These are phyloP conservation scores for Macaca nemestrina DNA, from an alignment of 2,113 vertebrate species.

Conservation along the genomic window DNA sequence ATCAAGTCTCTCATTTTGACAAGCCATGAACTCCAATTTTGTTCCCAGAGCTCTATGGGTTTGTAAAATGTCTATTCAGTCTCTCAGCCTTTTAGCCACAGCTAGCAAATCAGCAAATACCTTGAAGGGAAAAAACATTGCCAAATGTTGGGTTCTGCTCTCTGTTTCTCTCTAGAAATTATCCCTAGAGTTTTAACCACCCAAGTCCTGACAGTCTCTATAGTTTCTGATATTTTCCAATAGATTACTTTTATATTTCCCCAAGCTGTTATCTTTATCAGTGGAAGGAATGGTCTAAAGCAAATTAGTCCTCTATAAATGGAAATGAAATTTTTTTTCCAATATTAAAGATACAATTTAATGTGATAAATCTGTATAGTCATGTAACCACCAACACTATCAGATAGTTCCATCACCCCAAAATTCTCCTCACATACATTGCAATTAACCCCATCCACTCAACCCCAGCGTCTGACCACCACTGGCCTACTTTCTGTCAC, in stretches of 20 bases:
- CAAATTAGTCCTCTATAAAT: not conserved
- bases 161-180: not conserved
- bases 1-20: not conserved
- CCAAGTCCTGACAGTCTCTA: rapidly evolving
- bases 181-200: not conserved
- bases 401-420: not conserved
- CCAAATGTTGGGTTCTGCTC: rapidly evolving
- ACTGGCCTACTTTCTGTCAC: not conserved
- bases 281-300: not conserved
- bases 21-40: not conserved
- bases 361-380: rapidly evolving
- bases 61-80: not conserved
- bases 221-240: not conserved
- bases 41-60: not conserved
- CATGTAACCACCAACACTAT: rapidly evolving
- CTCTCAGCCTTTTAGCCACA: not conserved
- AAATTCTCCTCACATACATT: not conserved
- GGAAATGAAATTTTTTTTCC: not conserved
- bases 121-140: rapidly evolving
- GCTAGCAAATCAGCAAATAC: not conserved
- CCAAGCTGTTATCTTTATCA: not conserved
- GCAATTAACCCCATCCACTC: rapidly evolving
- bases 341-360: not conserved
- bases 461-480: too few relatives aligned
- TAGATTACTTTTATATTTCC: too few relatives aligned